Evolutionary conservation across 1,140 invertebrate genomes (phyloP).

Genomic region (Leptinotarsa defecta): DNA sequence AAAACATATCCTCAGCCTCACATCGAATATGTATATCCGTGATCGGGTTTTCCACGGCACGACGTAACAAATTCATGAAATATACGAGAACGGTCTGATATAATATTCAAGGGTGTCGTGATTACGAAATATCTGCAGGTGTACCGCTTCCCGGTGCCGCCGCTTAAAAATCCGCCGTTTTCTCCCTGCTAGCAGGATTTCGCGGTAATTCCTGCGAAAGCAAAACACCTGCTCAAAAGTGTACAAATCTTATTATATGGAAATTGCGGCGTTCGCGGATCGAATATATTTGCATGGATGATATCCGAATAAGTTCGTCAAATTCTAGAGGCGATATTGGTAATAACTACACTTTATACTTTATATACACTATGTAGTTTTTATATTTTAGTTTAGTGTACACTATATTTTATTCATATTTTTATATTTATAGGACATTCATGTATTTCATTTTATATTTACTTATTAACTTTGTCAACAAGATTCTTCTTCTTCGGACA

Average conservation of each 20-base stretch:
- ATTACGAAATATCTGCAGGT: slow-evolving; percentile 1
- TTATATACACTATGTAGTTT: too few relatives aligned
- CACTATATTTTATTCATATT: too few relatives aligned
- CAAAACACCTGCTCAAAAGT: neutral
- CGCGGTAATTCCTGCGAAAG: neutral
- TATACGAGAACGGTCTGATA: neutral
- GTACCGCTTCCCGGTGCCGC: neutral
- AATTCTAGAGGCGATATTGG: too few relatives aligned
- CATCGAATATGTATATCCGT: neutral
- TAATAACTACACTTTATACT: too few relatives aligned
- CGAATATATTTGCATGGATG: neutral
- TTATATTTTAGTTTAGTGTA: too few relatives aligned
- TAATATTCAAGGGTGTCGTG: neutral
- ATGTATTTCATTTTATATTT: too few relatives aligned
- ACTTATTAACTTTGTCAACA: too few relatives aligned
- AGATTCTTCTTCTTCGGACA: too few relatives aligned
- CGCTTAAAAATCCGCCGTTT: neutral
- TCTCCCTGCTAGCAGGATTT: slow-evolving; percentile 1
- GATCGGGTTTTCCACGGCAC: neutral
- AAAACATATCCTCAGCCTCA: too few relatives aligned
- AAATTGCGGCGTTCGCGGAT: neutral
- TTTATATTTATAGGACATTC: too few relatives aligned
- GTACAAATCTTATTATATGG: slow-evolving; percentile 9
- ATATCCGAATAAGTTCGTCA: too few relatives aligned
- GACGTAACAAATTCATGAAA: neutral